Evolutionary conservation across 2,888 invertebrate genomes (phyloP), one percentile per base, ranked within the genome.

Genomic region (Dioctria rufipes): DNA sequence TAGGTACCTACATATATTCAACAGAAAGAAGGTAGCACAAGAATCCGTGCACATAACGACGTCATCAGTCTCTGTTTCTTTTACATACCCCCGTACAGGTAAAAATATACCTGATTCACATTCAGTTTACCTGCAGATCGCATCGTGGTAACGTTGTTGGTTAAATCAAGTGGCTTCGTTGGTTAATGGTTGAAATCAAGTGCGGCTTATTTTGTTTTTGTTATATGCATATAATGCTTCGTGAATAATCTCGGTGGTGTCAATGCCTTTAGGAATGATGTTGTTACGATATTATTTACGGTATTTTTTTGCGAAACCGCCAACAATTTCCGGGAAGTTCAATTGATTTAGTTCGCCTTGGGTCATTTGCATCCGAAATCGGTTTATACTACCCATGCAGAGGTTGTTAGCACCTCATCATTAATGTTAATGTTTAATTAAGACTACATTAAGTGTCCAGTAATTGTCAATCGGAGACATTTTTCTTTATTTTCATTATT

Each of bases 101-200:
- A 82, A 73, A 66, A 79, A 71, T 25, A 25, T 78, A 66, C 80
- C 81, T 71, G 77, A 78, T 80, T 71, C 65, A 46, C 65, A 71
- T 83, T 83, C 67, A 84, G 84, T 84, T 61, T 84, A 81, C 79
- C 81, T 54, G 81, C 78, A 82, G 83, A 82, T 81, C 78, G 84
- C 83, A 83, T 81, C 83, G 83, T 78, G 84, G 73, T 81, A 81
- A 82, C 82, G 80, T 81, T 80, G 37, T 42, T 25, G 25, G 25
- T 25, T 25, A 25, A 25, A 25, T 25, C 25, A 25, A 25, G 25
- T 25, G 25, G 25, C 25, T 25, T 39, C 42, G 73, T 63, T 61
- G 13, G 63, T 25, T 63, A 63, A 63, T 63, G 51, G 51, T 40
- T 60, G n/a, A 49, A 71, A 13, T 80, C 65, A 58, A 39, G 46